Conservation (phyloP, 2,888 invertebrate species). For the Zelleria hepariella region DNA sequence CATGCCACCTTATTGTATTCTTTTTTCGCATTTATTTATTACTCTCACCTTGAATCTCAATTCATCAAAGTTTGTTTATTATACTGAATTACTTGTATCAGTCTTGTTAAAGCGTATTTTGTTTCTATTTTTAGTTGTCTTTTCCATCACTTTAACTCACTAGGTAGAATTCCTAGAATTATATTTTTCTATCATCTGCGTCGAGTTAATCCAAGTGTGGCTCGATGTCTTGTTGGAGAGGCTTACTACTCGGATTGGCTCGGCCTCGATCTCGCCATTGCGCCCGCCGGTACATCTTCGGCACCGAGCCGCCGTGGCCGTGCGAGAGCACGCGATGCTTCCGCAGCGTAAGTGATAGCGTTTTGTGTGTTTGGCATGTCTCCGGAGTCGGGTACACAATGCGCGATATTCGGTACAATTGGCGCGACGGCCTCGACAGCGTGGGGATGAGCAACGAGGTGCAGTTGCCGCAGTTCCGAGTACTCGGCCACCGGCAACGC, state of each 20-base stretch:
- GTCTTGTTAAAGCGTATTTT: neutral
- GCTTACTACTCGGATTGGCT: slow-evolving; percentile 28
- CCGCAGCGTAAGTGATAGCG: slow-evolving; percentile 71
- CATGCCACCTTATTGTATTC: neutral
- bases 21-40: neutral
- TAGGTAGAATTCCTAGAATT: slow-evolving; percentile 36
- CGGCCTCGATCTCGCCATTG: slow-evolving; percentile 29
- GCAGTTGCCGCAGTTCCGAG: slow-evolving; percentile 97
- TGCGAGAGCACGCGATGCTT: slow-evolving; percentile 39
- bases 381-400: slow-evolving; percentile 96
- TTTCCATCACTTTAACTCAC: neutral
- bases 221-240: slow-evolving; percentile 20
- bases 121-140: neutral
- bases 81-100: too few relatives aligned
- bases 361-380: slow-evolving; percentile 73
- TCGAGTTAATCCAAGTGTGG: slow-evolving; percentile 28
- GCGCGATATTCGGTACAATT: slow-evolving; percentile 97
- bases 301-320: slow-evolving; percentile 30
- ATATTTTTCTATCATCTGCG: slow-evolving; percentile 58
- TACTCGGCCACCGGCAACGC: slow-evolving; percentile 95
- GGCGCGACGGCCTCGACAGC: slow-evolving; percentile 93
- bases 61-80: too few relatives aligned
- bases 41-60: too few relatives aligned
- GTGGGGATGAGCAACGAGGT: slow-evolving; percentile 96
- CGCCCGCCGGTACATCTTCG: slow-evolving; percentile 34